phyloP scores from a whole-genome alignment of 2,888 invertebrate species.

The Hyalella azteca region DNA sequence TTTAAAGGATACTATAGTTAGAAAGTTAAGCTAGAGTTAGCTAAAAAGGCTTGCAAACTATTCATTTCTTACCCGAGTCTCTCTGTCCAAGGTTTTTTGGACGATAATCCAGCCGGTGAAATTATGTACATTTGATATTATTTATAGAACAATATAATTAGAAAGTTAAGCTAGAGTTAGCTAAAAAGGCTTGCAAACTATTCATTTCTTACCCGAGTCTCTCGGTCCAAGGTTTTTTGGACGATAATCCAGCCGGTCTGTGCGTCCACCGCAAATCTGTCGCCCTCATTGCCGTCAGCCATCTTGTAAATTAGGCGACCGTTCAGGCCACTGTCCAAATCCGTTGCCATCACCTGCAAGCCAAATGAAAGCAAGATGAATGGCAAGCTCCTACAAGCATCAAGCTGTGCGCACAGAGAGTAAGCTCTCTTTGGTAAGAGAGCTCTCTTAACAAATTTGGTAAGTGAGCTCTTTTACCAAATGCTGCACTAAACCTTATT shows the following conservation, averaged over 20 bases:
- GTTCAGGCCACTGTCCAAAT: constrained; percentile 83
- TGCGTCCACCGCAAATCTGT: constrained; percentile 79
- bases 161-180: too few relatives aligned
- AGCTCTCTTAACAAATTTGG: too few relatives aligned
- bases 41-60: neutral
- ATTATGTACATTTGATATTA: too few relatives aligned
- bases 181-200: neutral
- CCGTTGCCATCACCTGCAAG: constrained; percentile 77
- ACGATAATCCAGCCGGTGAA: constrained; percentile 81
- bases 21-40: too few relatives aligned
- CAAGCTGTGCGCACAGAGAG: too few relatives aligned
- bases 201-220: constrained; percentile 62
- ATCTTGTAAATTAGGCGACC: constrained; percentile 80
- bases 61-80: constrained; percentile 62
- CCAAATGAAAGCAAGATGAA: constrained; percentile 13
- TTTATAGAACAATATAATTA: too few relatives aligned
- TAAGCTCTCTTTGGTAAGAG: too few relatives aligned
- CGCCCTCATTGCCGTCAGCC: constrained; percentile 75
- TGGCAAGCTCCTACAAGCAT: neutral
- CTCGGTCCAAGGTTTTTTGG: constrained; percentile 79
- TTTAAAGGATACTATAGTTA: too few relatives aligned
- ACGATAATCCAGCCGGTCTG: constrained; percentile 79
- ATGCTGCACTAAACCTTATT: too few relatives aligned
- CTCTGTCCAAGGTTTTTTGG: constrained; percentile 79
- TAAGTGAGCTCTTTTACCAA: too few relatives aligned